These are phyloP conservation scores for Parotia lawesii DNA, from an alignment of 2,113 vertebrate genomes.

Conservation along the genomic window DNA sequence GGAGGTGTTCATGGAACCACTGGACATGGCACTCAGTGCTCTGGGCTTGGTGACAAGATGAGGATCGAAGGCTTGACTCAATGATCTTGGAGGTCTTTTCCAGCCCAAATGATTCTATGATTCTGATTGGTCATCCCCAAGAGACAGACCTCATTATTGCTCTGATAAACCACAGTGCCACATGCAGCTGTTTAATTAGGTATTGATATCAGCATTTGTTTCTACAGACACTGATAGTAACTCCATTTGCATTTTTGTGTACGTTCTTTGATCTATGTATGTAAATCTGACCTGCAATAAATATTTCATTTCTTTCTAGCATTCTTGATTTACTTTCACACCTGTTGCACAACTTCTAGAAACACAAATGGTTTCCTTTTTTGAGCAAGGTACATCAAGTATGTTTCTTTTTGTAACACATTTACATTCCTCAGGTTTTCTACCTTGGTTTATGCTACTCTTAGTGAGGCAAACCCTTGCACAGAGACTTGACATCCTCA, in stretches of 20 bases:
- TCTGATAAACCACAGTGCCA: background rate
- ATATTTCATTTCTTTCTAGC: constrained; percentile 4
- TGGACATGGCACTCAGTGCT: background rate
- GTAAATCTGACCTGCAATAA: constrained; percentile 2
- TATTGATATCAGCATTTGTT: background rate
- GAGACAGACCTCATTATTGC: background rate
- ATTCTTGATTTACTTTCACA: background rate
- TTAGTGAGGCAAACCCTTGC: background rate
- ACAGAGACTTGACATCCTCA: background rate
- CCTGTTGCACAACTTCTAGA: background rate
- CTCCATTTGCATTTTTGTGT: background rate
- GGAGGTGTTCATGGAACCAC: background rate
- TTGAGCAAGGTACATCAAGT: background rate
- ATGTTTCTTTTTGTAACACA: background rate
- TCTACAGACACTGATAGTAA: background rate
- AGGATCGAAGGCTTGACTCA: background rate
- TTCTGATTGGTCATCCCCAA: background rate
- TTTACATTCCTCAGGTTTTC: background rate
- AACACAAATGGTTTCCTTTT: background rate
- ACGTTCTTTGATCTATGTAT: background rate
- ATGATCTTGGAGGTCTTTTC: background rate
- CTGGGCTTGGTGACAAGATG: background rate
- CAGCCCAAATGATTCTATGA: background rate
- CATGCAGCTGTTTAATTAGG: background rate
- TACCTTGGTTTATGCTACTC: background rate